These are phyloP conservation scores for Ctenoplectra terminalis DNA, from an alignment of 1,140 invertebrate species.

Conservation along the genomic window DNA sequence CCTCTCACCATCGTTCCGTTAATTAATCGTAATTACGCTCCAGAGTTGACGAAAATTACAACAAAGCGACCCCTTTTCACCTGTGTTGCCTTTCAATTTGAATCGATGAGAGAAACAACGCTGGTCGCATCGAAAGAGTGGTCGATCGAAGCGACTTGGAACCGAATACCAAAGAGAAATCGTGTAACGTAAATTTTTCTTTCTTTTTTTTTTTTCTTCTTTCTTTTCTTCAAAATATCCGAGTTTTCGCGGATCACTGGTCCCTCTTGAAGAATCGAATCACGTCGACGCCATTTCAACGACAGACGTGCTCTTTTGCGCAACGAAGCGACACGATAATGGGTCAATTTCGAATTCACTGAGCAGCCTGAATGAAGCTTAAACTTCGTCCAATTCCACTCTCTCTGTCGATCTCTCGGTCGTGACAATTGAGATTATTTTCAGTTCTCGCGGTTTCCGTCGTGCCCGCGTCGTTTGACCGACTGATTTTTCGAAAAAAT, in stretches of 20 bases:
- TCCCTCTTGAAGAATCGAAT: slow-evolving; percentile 19
- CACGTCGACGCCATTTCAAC: slow-evolving; percentile 5
- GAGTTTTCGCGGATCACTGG: neutral
- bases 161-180: neutral
- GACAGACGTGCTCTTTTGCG: slow-evolving; percentile 31
- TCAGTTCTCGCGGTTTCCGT: slow-evolving; percentile 20
- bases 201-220: neutral
- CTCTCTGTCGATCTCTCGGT: neutral
- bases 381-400: slow-evolving; percentile 13
- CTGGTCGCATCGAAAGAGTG: neutral
- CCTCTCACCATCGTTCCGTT: neutral
- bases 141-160: too few species aligned
- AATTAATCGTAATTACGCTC: slow-evolving; percentile 38
- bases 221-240: neutral
- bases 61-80: neutral
- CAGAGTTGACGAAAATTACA: neutral
- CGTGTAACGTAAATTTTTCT: neutral
- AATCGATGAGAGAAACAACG: neutral
- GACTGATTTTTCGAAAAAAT: neutral
- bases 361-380: slow-evolving; percentile 52
- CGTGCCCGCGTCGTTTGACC: neutral
- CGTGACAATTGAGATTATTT: slow-evolving; percentile 46
- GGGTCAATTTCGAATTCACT: slow-evolving; percentile 55
- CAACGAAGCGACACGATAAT: slow-evolving; percentile 47
- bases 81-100: neutral